Evolutionary conservation across 2,113 vertebrate genomes (phyloP), one percentile per base, ranked within the genome.

Genomic region (Takifugu bimaculatus): DNA sequence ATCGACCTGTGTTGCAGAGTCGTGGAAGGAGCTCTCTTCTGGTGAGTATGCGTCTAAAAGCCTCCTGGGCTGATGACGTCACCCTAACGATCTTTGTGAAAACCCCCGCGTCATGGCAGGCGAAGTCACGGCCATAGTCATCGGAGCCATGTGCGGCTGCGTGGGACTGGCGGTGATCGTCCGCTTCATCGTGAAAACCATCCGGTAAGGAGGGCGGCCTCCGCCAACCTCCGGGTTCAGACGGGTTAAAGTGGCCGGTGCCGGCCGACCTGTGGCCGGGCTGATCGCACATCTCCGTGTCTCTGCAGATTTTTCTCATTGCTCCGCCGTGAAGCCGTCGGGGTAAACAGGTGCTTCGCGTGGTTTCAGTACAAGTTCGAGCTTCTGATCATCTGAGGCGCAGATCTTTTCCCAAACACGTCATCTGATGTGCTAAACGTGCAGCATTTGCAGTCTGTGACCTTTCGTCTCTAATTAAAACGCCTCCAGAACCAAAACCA

Each of bases 121-220:
- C 63, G 88, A 92, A 82, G 87, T 92, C 57, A 83, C 88, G 32
- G 89, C 91, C 10, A 82, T 92, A 49, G 89, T 90, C 35, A 78
- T 91, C 0, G 91, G 91, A 15, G 79, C 85, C 56, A 80, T 92
- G 74, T 92, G 88, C 54, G 90, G 90, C 60, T 90, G 90, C 13
- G 79, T 90, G 2, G 90, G 90, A 10, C 70, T 92, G 77, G 87
- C 84, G 3, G 87, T 88, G 1, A 82, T 88, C 35, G 26, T 91
- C 45, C 80, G 80, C 64, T 91, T 92, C 72, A 77, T 90, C 0
- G 62, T 91, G 54, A 92, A 90, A 84, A 91, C 85, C 3, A 77
- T 90, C 71, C 87, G 86, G 91, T 92, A 75, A 87, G 80, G 27
- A 32, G 20, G 7, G 20, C 5, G 26, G 26, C 49, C 54, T 27